Base-by-base conservation (phyloP, 30 jellyfish, hydroid and myxozoan species). In the Morbakka virulenta region DNA sequence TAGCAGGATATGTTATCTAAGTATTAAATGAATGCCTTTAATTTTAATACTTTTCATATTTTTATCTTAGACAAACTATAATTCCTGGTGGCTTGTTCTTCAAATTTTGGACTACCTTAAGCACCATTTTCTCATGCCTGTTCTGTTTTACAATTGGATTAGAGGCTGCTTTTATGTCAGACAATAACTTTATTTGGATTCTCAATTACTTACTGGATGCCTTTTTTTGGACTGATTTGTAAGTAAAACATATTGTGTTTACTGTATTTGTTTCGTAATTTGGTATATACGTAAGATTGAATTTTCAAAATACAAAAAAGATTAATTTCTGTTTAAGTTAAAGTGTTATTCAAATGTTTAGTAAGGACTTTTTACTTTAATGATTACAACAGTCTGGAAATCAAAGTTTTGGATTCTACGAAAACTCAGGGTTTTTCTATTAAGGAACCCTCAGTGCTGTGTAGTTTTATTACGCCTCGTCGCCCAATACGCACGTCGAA, bases 211-310 rank as follows among this genome's bases (percentile, higher is more conserved):
- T 35, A 0, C 57, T 86, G 30, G 96, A 86, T 76, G 76, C 34
- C 0, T 67, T 86, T 65, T 86, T 86, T 31, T 29, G 77, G 1
- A 49, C 77, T 27, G 96, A 86, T 68, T 34, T 78, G 96, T 86
- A 86, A 67, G 96, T 67, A 41, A 6, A 6, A 41, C 9, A 17
- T 41, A 41, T 41, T 6, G 17, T 41, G 17, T 9, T 41, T 41
- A 17, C 57, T 41, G 57, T 41, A 41, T 17, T 41, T 41, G 9
- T 41, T 41, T 6, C 17, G 57, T 41, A 41, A 41, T 41, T 41
- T 6, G 57, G 9, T 6, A 41, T 41, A 17, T 41, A 41, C 17
- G 9, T 6, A 41, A 6, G 57, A 6, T 6, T 41, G 9, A 41
- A 41, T 41, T 41, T 6, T 9, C 17, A 41, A 41, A 6, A 17